phyloP scores from a whole-genome alignment of 2,888 invertebrate genomes.

The Entomobrya proxima region DNA sequence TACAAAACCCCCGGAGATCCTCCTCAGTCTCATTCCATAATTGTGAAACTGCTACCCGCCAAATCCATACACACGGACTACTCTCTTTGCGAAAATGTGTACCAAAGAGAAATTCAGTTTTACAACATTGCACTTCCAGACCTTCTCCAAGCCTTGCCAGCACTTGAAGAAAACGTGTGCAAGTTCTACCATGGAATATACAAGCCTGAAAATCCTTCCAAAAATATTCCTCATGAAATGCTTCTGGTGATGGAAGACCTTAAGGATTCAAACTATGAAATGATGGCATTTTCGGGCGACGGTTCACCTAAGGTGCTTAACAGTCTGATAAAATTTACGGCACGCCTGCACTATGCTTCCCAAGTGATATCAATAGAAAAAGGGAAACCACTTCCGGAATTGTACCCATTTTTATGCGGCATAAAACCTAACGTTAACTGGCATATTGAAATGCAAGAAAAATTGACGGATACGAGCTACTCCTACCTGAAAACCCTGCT shows the following conservation, averaged over 20 bases:
- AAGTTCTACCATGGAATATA: conserved; percentile 51
- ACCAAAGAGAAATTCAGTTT: conserved; percentile 67
- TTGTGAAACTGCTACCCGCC: conserved; percentile 71
- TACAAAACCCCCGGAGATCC: conserved; percentile 46
- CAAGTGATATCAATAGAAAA: conserved; percentile 51
- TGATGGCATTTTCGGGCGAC: conserved; percentile 56
- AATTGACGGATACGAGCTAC: conserved; percentile 39
- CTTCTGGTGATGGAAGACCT: conserved; percentile 70
- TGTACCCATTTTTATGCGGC: conserved; percentile 67
- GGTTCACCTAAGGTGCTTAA: conserved; percentile 32
- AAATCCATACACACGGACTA: conserved; percentile 35
- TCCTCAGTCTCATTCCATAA: conserved; percentile 37
- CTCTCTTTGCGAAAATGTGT: conserved; percentile 47
- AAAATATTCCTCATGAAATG: conserved; percentile 30
- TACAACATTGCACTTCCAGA: conserved; percentile 57
- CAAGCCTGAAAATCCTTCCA: background rate
- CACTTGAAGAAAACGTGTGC: conserved; percentile 59
- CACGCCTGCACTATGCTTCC: conserved; percentile 69
- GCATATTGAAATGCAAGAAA: conserved; percentile 6
- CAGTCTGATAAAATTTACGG: conserved; percentile 63
- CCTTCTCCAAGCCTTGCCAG: conserved; percentile 53
- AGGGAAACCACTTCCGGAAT: conserved; percentile 41
- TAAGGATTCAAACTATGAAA: conserved; percentile 64
- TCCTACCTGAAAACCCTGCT: conserved; percentile 46
- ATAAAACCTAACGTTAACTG: background rate